phyloP scores from a whole-genome alignment of 2,888 invertebrate species.

The Octonoba sinensis region DNA sequence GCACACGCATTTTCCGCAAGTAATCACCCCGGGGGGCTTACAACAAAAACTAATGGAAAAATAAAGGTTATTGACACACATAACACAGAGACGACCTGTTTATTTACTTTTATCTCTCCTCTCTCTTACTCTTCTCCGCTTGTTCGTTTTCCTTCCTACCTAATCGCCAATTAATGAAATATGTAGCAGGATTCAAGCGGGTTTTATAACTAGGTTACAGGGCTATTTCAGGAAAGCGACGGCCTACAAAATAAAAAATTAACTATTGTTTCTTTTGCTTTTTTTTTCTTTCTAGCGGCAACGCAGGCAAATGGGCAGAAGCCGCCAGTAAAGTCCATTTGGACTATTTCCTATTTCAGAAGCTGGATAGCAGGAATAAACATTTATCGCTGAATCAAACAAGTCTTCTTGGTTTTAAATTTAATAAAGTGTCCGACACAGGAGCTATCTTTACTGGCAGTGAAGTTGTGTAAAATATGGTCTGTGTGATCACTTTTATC shows the following conservation, averaged over 20 bases:
- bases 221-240: slow-evolving; percentile 49
- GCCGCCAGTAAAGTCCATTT: too few species aligned
- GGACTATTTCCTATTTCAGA: too few species aligned
- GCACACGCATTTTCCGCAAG: neutral
- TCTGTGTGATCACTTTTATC: too few species aligned
- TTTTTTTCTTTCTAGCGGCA: neutral
- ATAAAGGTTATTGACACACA: slow-evolving; percentile 54
- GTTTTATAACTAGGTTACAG: slow-evolving; percentile 35
- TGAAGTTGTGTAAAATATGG: too few species aligned
- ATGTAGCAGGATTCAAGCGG: slow-evolving; percentile 50
- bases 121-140: slow-evolving; percentile 16
- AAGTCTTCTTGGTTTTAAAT: too few species aligned
- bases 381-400: too few species aligned
- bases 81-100: slow-evolving; percentile 31
- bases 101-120: slow-evolving; percentile 5
- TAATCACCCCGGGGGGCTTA: too few species aligned
- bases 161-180: slow-evolving; percentile 49
- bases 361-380: too few species aligned
- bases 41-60: too few species aligned
- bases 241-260: slow-evolving; percentile 38
- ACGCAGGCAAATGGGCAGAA: neutral
- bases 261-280: slow-evolving; percentile 28
- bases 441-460: too few species aligned
- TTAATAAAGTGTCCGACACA: too few species aligned
- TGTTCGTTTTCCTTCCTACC: slow-evolving; percentile 28